These are phyloP conservation scores for Sinodicranocentrus sp. DNA, from an alignment of 2,888 invertebrate species.

Conservation along the genomic window DNA sequence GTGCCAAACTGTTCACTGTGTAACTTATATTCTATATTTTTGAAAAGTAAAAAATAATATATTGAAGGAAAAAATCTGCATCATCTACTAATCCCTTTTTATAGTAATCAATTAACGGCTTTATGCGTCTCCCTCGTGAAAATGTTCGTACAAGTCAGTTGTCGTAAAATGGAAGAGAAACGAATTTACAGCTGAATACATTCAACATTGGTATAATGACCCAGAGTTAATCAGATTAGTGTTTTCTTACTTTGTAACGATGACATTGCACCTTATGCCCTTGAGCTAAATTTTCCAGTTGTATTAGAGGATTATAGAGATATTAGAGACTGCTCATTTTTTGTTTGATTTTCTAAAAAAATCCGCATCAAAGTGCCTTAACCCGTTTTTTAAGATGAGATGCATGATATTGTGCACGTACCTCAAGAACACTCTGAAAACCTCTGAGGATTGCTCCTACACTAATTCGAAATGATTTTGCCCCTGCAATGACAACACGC, in stretches of 20 bases:
- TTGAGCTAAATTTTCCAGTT: slow-evolving; percentile 20
- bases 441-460: slow-evolving; percentile 73
- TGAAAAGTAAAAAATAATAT: no score
- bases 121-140: neutral
- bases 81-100: no score
- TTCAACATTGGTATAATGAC: neutral
- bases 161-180: neutral
- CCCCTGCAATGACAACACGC: slow-evolving; percentile 71
- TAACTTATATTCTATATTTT: no score
- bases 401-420: slow-evolving; percentile 49
- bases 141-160: neutral
- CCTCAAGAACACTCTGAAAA: slow-evolving; percentile 74
- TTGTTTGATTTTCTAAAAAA: slow-evolving; percentile 3
- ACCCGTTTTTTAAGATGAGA: neutral
- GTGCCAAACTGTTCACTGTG: no score
- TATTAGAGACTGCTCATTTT: neutral
- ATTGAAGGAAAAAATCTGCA: no score
- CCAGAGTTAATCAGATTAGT: slow-evolving; percentile 15
- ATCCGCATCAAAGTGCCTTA: slow-evolving; percentile 14
- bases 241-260: no score
- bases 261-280: neutral
- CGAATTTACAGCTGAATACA: neutral
- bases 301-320: neutral
- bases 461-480: slow-evolving; percentile 75
- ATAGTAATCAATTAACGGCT: no score